phyloP scores from a whole-genome alignment of 1,140 invertebrate genomes.

The Drosophila orena region DNA sequence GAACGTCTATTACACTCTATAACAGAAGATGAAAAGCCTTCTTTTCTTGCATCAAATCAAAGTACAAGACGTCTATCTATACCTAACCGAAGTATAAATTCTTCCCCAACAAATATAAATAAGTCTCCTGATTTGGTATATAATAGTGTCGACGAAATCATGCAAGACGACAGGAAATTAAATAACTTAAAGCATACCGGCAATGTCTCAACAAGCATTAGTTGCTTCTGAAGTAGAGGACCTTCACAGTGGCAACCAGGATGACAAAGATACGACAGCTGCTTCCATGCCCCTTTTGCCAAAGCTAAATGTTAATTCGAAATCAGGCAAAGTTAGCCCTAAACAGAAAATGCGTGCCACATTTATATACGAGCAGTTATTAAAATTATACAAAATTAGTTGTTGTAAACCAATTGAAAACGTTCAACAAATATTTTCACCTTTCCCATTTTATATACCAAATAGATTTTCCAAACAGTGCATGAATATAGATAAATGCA shows the following conservation, averaged over 20 bases:
- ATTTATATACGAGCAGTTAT: conserved; percentile 10
- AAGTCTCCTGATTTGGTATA: conserved; percentile 56
- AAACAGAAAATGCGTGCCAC: conserved; percentile 27
- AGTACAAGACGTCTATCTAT: conserved; percentile 45
- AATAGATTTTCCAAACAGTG: too few relatives aligned
- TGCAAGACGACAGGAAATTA: conserved; percentile 17
- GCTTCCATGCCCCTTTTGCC: conserved; percentile 62
- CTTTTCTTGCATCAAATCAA: conserved; percentile 31
- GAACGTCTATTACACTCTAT: conserved; percentile 87
- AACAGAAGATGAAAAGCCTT: conserved; percentile 66
- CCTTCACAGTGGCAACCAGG: conserved; percentile 62
- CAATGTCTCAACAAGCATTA: conserved; percentile 61
- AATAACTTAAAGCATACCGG: conserved; percentile 50
- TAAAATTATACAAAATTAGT: conserved; percentile 7
- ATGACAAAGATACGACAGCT: conserved; percentile 54
- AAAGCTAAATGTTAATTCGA: conserved; percentile 31
- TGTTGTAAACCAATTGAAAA: background rate
- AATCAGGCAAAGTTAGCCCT: conserved; percentile 42
- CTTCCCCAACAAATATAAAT: conserved; percentile 63
- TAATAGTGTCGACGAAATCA: conserved; percentile 33
- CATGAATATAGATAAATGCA: too few relatives aligned
- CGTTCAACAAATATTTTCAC: too few relatives aligned
- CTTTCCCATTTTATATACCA: too few relatives aligned
- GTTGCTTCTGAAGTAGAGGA: conserved; percentile 52
- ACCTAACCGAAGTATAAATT: conserved; percentile 50